These are phyloP conservation scores for Drosophila borealis DNA, from an alignment of 2,888 invertebrate species.

Conservation along the genomic window DNA sequence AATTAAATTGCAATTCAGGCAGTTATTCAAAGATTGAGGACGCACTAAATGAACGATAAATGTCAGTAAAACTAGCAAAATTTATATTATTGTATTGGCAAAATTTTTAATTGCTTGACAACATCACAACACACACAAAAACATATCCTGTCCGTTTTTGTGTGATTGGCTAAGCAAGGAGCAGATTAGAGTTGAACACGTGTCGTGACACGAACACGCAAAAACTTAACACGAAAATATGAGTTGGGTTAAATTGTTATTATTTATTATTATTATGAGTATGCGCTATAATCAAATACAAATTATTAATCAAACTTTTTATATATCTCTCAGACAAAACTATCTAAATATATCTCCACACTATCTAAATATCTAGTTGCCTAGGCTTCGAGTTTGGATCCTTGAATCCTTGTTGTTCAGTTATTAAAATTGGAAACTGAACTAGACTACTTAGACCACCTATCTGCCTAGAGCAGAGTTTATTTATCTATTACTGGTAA, in stretches of 20 bases:
- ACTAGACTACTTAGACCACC: too few species aligned
- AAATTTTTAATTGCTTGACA: constrained; percentile 74
- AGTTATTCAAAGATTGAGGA: constrained; percentile 28
- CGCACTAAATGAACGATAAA: constrained; percentile 59
- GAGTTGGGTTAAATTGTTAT: neutral
- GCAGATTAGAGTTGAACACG: neutral
- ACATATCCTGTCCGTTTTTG: neutral
- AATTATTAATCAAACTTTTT: too few species aligned
- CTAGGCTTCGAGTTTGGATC: too few species aligned
- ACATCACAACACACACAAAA: constrained; percentile 58
- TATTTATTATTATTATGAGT: too few species aligned
- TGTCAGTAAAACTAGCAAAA: constrained; percentile 57
- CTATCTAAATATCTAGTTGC: too few species aligned
- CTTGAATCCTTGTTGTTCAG: too few species aligned
- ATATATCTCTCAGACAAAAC: too few species aligned
- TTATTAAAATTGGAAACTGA: too few species aligned
- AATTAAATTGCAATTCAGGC: constrained; percentile 38
- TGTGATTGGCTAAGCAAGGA: neutral
- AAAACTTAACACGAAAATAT: neutral
- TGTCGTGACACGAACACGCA: neutral
- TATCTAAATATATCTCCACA: too few species aligned
- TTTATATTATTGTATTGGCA: constrained; percentile 64
- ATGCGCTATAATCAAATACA: too few species aligned
- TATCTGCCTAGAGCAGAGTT: too few species aligned
- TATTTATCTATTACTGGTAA: too few species aligned